Evolutionary conservation across 1,140 invertebrate genomes (phyloP), one percentile per base, ranked within the genome.

Genomic region (Scaptomyza pallida): DNA sequence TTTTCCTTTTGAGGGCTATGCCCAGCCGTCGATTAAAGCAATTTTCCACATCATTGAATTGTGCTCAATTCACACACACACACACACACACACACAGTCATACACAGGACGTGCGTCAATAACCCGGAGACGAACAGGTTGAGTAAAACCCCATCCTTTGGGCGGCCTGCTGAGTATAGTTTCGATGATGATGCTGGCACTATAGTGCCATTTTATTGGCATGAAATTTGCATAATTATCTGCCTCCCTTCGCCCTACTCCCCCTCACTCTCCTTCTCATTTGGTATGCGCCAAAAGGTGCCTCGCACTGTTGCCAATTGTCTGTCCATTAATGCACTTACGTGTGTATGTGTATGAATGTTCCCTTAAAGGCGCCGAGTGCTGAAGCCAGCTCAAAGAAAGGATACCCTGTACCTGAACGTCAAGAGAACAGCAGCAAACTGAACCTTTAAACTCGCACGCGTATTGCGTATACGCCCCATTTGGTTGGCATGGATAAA

Each of bases 21-120:
- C 23, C n/a, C n/a, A 50, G 13, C 19, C 12, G 30, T 43, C 63
- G 72, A 86, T 76, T 80, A 62, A 85, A 80, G 75, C 68, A 73
- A 85, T 85, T 83, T 85, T 85, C 54, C 68, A 63, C 76, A 76
- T 80, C 80, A 85, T 85, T 80, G 80, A 83, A 45, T 68, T 64
- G 44, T 64, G 80, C 63, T 70, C 68, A 59, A 83, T 40, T 52
- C 50, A 57, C 54, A 30, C 26, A 30, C 26, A 30, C 26, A 30
- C 26, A 30, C 26, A 30, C 26, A 30, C 26, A 30, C 26, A 8
- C 26, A 30, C 35, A 48, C 60, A 41, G 21, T 45, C 30, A 30
- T 9, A 40, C 33, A 56, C 59, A 63, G 75, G 41, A 85, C 72
- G 75, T 83, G 79, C 75, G 67, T 72, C 80, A 85, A 79, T 83